Evolutionary conservation across 2,113 vertebrate species (phyloP), one percentile per base, ranked within the genome.

Genomic region (Lepidothrix coronata): DNA sequence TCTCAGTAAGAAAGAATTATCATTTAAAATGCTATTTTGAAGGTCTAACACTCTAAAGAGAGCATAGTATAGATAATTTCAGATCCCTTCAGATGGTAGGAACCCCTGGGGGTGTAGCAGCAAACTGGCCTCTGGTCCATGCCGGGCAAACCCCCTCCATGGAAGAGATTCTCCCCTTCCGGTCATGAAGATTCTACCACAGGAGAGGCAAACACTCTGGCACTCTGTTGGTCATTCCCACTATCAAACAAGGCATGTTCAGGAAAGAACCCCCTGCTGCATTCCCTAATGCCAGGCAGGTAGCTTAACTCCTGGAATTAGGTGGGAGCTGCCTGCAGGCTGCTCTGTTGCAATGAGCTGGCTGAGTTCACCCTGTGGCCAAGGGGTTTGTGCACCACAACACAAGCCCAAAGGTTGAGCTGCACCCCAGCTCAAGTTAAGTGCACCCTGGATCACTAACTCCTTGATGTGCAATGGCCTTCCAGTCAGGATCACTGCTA

Each of bases 401-500:
- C 52, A 31, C 9, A 17, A 55, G 54, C 54, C 30, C 54, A 55
- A 19, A 57, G 55, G 31, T 57, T 2, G 19, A 21, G 19, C 30
- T 13, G 19, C 55, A 57, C 31, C 54, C 17, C 46, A 9, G 3
- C 31, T 12, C 51, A 9, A 30, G 6, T 6, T 22, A 20, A 6
- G 2, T 5, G n/a, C 4, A 5, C 28, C 3, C 1, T 22, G 52
- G 10, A 4, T 12, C 16, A 7, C 28, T 2, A 18, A 5, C 12
- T 17, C 46, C 41, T 30, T 2, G 0, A 6, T 1, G 28, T 9
- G 6, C 48, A 18, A 31, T 1, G 7, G 7, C 39, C 16, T 62
- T 24, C 57, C 1, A 2, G n/a, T 15, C 52, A 52, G 46, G 7
- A 52, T 14, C 51, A 22, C 41, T 14, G 2, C 41, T 25, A 5